Evolutionary conservation across 2,888 invertebrate species (phyloP).

Genomic region (Mechanitis messenoides): DNA sequence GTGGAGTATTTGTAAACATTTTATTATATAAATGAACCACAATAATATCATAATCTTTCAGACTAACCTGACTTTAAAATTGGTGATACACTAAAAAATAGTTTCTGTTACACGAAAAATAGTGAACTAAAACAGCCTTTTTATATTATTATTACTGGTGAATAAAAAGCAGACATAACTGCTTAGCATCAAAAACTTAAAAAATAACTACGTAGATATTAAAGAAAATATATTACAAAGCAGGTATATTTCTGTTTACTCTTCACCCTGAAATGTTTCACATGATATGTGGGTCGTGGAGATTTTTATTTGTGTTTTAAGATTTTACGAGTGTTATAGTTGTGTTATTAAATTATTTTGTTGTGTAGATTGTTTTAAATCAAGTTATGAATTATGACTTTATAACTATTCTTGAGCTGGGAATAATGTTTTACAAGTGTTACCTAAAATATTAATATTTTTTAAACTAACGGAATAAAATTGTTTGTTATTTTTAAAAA

Average conservation of each 20-base stretch:
- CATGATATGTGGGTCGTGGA: slow-evolving; percentile 22
- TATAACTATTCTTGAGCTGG: not conserved
- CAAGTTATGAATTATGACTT: not conserved
- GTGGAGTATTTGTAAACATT: too few relatives aligned
- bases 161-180: too few relatives aligned
- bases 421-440: not conserved
- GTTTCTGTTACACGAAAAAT: too few relatives aligned
- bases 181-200: slow-evolving; percentile 11
- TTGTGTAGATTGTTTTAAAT: not conserved
- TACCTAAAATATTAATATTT: too few relatives aligned
- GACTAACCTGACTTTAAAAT: too few relatives aligned
- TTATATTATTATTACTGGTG: too few relatives aligned
- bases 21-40: too few relatives aligned
- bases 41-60: too few relatives aligned
- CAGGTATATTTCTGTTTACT: slow-evolving; percentile 24
- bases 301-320: slow-evolving; percentile 11
- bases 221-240: slow-evolving; percentile 15
- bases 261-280: slow-evolving; percentile 29
- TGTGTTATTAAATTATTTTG: not conserved
- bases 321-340: not conserved
- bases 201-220: slow-evolving; percentile 20
- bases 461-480: too few relatives aligned
- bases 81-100: too few relatives aligned
- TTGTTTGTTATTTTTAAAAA: too few relatives aligned
- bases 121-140: too few relatives aligned